Evolutionary conservation across 2,888 invertebrate species (phyloP), one percentile per base, ranked within the genome.

Genomic region (Anaspis maculata): DNA sequence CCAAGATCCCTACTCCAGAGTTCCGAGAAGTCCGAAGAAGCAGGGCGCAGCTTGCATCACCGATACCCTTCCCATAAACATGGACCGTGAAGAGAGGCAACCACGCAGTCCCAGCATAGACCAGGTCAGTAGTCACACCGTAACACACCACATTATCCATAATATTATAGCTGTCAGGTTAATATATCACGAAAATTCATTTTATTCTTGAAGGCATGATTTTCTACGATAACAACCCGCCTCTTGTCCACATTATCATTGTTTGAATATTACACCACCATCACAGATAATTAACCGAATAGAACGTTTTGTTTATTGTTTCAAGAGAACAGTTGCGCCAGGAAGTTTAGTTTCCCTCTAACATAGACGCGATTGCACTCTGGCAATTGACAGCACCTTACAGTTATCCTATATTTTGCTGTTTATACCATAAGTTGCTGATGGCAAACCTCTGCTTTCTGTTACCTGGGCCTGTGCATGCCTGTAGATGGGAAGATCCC

Each of bases 71-170:
- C 39, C 38, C 10, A 41, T 60, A 13, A 49, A 48, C 32, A 32
- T 49, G 22, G 61, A 62, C 16, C 49, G 52, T 25, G 62, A 62
- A n/a, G 62, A 64, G 10, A 44, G 60, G 26, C 79, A 81, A 52
- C 81, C 82, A 49, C 74, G 86, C 58, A 85, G 87, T 68, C 89
- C 90, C 54, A 83, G 84, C 64, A 83, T 85, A 63, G 90, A 90
- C 70, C 89, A 90, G 87, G 89, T 90, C 73, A 75, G 67, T 61
- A 34, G 19, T 30, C 15, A 25, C 7, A 3, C 3, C 10, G 25
- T 7, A 11, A 7, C 13, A 19, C 19, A 19, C 19, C 19, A 44
- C 27, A 21, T 33, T 30, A n/a, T n/a, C n/a, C n/a, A n/a, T n/a
- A n/a, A n/a, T n/a, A n/a, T n/a, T n/a, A n/a, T n/a, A n/a, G n/a